Base-by-base conservation (phyloP, 2,888 invertebrate species). In the Polymixis flavicincta region DNA sequence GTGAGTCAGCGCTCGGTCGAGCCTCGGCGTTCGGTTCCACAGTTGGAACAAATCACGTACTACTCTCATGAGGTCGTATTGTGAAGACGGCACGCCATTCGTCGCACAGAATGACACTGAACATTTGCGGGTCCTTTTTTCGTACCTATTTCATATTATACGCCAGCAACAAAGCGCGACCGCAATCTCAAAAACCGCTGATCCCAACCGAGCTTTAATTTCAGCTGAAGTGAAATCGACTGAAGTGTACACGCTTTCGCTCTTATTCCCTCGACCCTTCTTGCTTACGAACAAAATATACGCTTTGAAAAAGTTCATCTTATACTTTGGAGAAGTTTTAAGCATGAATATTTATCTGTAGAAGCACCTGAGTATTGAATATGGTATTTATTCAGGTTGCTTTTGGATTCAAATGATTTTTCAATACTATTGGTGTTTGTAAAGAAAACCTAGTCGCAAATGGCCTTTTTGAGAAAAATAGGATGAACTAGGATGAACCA, bases 181-280 rank as follows among this genome's bases (percentile, higher is more conserved):
- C 92, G 89, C 90, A 90, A 91, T 91, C 90, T 92, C 85, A 89
- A 91, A 91, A 93, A 91, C 90, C 91, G 87, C 90, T 92, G 92
- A 93, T 92, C 92, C 92, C 90, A 80, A 83, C 89, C 85, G 78
- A 87, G 91, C 92, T 94, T 94, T 94, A 94, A 95, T 95, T 95
- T 94, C 92, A 92, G 91, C 90, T 92, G 89, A 92, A 95, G 93
- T 92, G 93, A 94, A 93, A 93, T 92, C 92, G 92, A 92, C 92
- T 94, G 93, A 92, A 94, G 94, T 93, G 92, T 94, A 95, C 95
- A 95, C 91, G 95, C 83, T 94, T 95, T 95, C 91, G 93, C 95
- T 95, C 90, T 95, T 94, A 94, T 91, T 90, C 91, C 87, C 89
- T 88, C 92, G 92, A 91, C 92, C 92, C 90, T 93, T 91, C 90